Base-by-base conservation (phyloP, 1,140 invertebrate species). In the Yoshiicerus persimilis region DNA sequence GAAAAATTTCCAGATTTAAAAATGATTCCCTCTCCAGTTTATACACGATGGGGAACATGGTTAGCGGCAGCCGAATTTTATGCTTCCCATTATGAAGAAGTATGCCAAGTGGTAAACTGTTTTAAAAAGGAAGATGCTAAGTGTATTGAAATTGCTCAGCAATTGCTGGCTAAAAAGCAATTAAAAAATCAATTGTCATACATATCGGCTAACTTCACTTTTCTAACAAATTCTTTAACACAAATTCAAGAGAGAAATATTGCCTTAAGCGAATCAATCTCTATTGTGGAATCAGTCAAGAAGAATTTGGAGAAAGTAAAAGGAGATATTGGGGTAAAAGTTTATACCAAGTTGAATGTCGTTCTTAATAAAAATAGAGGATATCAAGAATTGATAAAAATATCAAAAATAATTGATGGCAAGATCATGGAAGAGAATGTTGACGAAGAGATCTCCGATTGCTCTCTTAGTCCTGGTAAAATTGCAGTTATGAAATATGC, bases 31-130 rank as follows among this genome's bases (percentile, higher is more conserved):
- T 87, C 92, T 89, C 92, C 92, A 88, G 90, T 92, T 62, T 25
- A 92, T 64, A 93, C 92, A 47, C 89, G 92, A 32, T 93, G 92
- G 92, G 92, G 92, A 88, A 93, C 92, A 23, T 93, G 92, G 92
- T 38, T 89, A 4, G 13, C 34, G 1, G 77, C 86, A n/a, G 86
- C 32, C 0, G 75, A 87, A 10, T 89, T 87, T 47, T 84, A 86
- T 32, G 85, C 85, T 47, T 5, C 62, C 10, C 25, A 87, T 56
- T 87, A 56, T n/a, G 23, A 86, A 8, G 36, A 41, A 83, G 32
- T 88, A 27, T 20, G n/a, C 4, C 5, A 9, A 56, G 20, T 88
- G n/a, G 38, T 56, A 1, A 30, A 34, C 13, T 11, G 6, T 1
- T 38, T 80, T 6, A 38, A 1, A 6, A 34, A 4, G 2, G 27